Evolutionary conservation across 2,888 invertebrate genomes (phyloP), one percentile per base, ranked within the genome.

Genomic region (Dugesia japonica): DNA sequence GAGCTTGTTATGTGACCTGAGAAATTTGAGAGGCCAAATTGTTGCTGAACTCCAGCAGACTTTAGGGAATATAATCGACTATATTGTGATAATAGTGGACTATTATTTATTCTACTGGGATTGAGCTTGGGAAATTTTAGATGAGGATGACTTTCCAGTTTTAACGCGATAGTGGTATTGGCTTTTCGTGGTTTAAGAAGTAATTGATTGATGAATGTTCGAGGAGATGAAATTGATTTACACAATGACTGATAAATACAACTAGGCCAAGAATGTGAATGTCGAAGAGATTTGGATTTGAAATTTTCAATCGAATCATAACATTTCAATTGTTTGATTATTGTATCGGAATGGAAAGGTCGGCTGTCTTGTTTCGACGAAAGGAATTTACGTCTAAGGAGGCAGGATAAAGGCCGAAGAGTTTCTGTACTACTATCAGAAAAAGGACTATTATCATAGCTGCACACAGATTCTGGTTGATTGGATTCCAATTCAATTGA

Each of bases 391-490:
- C 56, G 7, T 56, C n/a, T 56, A 1, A 56, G 17, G 17, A 56
- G n/a, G 23, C 56, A 56, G 7, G 56, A 56, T n/a, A 56, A 56
- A 56, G 56, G 56, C 7, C 56, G 56, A 23, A 56, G 56, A 56
- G 56, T 56, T 56, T 56, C 56, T 13, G 56, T 56, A n/a, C 56
- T 56, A 23, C 56, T 56, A n/a, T 56, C 56, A n/a, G 56, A 56
- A 20, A 56, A 23, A 7, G 56, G 56, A 23, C 56, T 56, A n/a
- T 23, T 56, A n/a, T 56, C 56, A n/a, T 56, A 56, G 17, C 23
- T 56, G 56, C 17, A 9, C 1, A 23, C 7, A 4, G 23, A n/a
- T 23, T 56, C 56, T 13, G 4, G 31, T 56, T 56, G 56, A 20
- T 56, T 56, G 20, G 23, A 56, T 56, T 56, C 56, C 17, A 56